Evolutionary conservation across 2,888 invertebrate genomes (phyloP), one percentile per base, ranked within the genome.

Genomic region (Drosophila birchii): DNA sequence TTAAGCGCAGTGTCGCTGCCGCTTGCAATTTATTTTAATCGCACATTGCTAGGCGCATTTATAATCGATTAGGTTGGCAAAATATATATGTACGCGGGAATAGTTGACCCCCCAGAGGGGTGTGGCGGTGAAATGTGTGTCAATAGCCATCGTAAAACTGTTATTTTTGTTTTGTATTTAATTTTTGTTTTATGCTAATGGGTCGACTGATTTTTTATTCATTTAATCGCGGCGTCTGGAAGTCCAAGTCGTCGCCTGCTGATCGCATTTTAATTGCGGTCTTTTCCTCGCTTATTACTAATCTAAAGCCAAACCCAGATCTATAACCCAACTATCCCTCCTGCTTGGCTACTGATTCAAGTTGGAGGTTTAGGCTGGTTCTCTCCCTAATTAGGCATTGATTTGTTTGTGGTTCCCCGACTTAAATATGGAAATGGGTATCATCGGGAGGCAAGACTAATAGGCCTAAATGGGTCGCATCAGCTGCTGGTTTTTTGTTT

Each of bases 11-110:
- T 36, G 34, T 75, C 70, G 63, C 78, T 83, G 74, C 68, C 59
- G 70, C 78, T 79, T 79, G 86, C 90, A 90, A 90, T 90, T 90
- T 90, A 86, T 90, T 88, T 90, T 81, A 89, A 86, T 90, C 89
- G 83, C 89, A 90, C 89, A 78, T 78, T 79, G 77, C 80, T 76
- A 86, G 79, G 59, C 90, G 81, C 90, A 88, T 89, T 89, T 83
- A 87, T 90, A 88, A 89, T 84, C 90, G 90, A 90, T 89, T 90
- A 78, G 82, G 44, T 55, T 54, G 47, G 11, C 62, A 34, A 26
- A 26, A 26, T 26, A 38, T 47, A 47, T 41, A 16, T 34, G 34
- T 34, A 16, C 51, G 51, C n/a, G 12, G 8, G n/a, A 34, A 16
- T 34, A 54, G 39, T 45, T 47, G 54, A 49, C 26, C 44, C 29